Conservation (phyloP, 2,797 vertebrate species). For the Diglossa cyanea region DNA sequence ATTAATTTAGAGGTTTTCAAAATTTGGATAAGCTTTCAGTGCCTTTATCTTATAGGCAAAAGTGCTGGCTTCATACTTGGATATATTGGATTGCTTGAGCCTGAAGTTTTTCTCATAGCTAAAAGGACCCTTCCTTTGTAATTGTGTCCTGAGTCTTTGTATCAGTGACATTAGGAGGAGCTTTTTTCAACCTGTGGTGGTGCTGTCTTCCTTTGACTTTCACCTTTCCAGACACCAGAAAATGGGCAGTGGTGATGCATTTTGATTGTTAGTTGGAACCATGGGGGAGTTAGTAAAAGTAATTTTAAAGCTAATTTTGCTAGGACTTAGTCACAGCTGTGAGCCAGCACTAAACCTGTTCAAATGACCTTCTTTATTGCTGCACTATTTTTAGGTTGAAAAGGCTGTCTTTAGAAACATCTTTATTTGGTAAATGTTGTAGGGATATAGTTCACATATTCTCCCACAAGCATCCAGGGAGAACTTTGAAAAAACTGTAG, state of each 20-base stretch:
- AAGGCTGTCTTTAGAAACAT: background rate
- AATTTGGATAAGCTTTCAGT: background rate
- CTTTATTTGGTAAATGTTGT: background rate
- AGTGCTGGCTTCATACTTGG: background rate
- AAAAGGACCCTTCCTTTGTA: background rate
- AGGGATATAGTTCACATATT: background rate
- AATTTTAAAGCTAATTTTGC: background rate
- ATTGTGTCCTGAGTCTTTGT: background rate
- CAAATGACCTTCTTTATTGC: background rate
- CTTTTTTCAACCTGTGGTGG: background rate
- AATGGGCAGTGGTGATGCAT: background rate
- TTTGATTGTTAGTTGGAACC: background rate
- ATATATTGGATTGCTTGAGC: background rate
- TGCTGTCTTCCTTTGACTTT: background rate
- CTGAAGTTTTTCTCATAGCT: background rate
- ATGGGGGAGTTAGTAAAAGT: background rate
- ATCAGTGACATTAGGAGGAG: background rate
- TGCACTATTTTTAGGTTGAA: background rate
- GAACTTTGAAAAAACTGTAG: background rate
- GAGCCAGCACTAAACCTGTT: background rate
- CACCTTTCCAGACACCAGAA: background rate
- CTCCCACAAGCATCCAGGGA: background rate
- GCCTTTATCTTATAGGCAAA: background rate
- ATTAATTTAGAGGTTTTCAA: background rate
- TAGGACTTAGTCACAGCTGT: background rate